phyloP scores from a whole-genome alignment of 2,888 invertebrate genomes.

The Dorcus parallelipipedus region DNA sequence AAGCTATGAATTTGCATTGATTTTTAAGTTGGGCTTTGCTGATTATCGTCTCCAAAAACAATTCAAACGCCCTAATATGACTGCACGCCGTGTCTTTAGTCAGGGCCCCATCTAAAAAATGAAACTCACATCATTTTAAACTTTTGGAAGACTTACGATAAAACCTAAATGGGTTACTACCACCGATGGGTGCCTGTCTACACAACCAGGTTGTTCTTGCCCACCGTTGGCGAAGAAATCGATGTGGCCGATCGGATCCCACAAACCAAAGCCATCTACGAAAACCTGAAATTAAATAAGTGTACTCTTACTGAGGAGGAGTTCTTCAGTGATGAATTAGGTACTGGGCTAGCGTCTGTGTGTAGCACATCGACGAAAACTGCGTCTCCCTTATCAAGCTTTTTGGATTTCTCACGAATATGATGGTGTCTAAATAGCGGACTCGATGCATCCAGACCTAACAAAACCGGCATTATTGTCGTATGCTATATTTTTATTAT shows the following conservation, averaged over 20 bases:
- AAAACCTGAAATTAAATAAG: constrained; percentile 46
- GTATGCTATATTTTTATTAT: no score
- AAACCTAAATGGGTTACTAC: constrained; percentile 55
- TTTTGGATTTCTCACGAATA: constrained; percentile 53
- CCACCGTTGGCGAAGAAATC: constrained; percentile 63
- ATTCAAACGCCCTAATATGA: constrained; percentile 55
- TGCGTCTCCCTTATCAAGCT: constrained; percentile 61
- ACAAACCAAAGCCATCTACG: constrained; percentile 59
- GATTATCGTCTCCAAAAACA: constrained; percentile 53
- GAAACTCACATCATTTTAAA: background rate
- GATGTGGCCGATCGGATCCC: constrained; percentile 58
- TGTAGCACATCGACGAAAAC: constrained; percentile 66
- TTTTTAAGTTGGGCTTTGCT: constrained; percentile 36
- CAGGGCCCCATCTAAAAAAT: constrained; percentile 46
- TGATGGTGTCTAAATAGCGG: constrained; percentile 66
- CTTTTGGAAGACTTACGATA: background rate
- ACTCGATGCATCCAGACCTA: constrained; percentile 80
- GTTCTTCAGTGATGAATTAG: constrained; percentile 1
- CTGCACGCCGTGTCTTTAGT: constrained; percentile 56
- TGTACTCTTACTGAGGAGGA: background rate
- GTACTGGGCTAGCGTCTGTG: constrained; percentile 58
- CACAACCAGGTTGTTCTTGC: constrained; percentile 58
- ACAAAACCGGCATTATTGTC: constrained; percentile 2
- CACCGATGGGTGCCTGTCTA: constrained; percentile 55
- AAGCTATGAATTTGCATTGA: constrained; percentile 54